phyloP scores from a whole-genome alignment of 1,140 invertebrate genomes.

The Caenorhabditis inopinata region DNA sequence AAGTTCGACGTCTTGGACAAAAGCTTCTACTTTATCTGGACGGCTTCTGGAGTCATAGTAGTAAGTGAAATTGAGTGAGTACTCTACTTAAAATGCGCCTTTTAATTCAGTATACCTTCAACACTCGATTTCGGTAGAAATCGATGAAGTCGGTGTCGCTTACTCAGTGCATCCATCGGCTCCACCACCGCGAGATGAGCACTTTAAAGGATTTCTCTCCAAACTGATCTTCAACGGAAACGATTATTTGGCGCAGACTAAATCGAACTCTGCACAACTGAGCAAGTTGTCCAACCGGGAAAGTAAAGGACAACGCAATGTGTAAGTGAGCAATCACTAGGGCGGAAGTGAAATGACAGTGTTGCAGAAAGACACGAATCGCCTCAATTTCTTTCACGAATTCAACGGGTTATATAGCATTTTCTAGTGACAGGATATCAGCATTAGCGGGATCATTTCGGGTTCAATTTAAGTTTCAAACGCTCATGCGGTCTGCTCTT shows the following conservation, averaged over 20 bases:
- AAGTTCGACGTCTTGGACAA: conserved; percentile 79
- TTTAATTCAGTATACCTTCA: conserved; percentile 58
- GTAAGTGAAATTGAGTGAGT: conserved; percentile 20
- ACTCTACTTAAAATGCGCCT: not conserved
- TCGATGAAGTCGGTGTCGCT: conserved; percentile 37
- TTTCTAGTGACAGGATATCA: conserved; percentile 27
- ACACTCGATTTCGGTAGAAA: conserved; percentile 69
- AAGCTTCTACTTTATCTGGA: conserved; percentile 83
- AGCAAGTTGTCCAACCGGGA: not conserved
- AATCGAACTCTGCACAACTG: conserved; percentile 20
- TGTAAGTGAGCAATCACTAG: not conserved
- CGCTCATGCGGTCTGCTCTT: conserved; percentile 46
- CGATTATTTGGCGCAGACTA: conserved; percentile 41
- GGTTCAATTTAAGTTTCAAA: conserved; percentile 51
- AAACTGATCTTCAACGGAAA: conserved; percentile 37
- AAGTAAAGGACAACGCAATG: conserved; percentile 38
- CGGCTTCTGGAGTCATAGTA: conserved; percentile 68
- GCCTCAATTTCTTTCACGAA: conserved; percentile 44
- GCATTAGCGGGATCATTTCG: conserved; percentile 44
- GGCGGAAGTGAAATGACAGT: not conserved
- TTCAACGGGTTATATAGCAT: conserved; percentile 39
- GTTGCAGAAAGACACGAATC: conserved; percentile 43
- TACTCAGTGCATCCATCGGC: conserved; percentile 12
- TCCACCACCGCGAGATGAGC: conserved; percentile 14
- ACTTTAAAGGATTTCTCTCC: conserved; percentile 41